Evolutionary conservation across 2,888 invertebrate genomes (phyloP).

Genomic region (Lasioglossum morio): DNA sequence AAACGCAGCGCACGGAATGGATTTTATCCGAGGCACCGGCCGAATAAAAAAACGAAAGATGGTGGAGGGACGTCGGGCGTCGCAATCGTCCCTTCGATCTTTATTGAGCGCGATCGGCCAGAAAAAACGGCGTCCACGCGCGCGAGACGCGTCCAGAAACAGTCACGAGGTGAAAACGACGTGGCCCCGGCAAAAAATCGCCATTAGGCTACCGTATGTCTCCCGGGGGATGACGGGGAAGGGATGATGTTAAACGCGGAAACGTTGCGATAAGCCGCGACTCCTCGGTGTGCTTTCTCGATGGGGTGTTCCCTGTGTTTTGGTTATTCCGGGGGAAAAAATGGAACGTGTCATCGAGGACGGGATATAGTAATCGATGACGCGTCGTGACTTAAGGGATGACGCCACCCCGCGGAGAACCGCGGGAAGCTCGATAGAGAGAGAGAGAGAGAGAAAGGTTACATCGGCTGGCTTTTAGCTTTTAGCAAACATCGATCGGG

Average conservation of each 20-base stretch:
- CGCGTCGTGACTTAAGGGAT: not conserved
- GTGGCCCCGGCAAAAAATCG: constrained; percentile 77
- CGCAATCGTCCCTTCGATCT: constrained; percentile 33
- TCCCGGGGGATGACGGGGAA: constrained; percentile 74
- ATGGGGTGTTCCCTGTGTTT: constrained; percentile 24
- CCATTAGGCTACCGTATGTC: constrained; percentile 81
- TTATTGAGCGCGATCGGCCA: constrained; percentile 16
- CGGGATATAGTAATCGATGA: constrained; percentile 41
- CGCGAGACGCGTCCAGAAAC: constrained; percentile 5
- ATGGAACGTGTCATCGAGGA: constrained; percentile 54
- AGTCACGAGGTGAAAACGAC: constrained; percentile 67
- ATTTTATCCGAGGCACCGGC: not conserved
- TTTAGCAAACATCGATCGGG: constrained; percentile 77
- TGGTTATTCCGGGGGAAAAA: constrained; percentile 57
- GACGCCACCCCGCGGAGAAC: not conserved
- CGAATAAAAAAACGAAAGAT: not conserved
- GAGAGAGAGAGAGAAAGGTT: not conserved
- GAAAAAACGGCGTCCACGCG: constrained; percentile 21
- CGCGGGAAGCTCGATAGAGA: not conserved
- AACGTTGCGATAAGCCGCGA: constrained; percentile 82
- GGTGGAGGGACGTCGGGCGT: not conserved
- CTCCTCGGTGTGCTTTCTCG: constrained; percentile 59
- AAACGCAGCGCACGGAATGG: not conserved
- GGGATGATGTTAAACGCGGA: constrained; percentile 79
- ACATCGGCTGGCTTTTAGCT: constrained; percentile 75